A percentile compares a stretch with the other conserved stretches of the same genome.
phyloP scores from a whole-genome alignment of 1,140 invertebrate species.

The Sitobion miscanthi region DNA sequence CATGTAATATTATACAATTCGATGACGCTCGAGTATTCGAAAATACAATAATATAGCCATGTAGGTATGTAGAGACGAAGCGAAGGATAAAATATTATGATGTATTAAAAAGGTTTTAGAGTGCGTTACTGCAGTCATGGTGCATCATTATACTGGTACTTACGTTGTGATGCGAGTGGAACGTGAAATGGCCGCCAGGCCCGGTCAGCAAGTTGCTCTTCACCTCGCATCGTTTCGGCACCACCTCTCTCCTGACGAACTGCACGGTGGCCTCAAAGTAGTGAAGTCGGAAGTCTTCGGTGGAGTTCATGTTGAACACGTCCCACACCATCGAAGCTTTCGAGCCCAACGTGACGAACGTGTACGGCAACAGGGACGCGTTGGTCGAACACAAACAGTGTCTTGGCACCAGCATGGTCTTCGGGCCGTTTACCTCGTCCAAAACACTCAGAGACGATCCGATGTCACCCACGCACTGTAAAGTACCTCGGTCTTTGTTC shows the following conservation, averaged over 20 bases:
- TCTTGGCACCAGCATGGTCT: constrained; percentile 70
- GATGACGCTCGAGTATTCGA: background rate
- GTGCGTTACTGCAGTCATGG: background rate
- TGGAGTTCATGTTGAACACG: constrained; percentile 79
- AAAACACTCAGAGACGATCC: constrained; percentile 68
- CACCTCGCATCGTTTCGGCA: constrained; percentile 64
- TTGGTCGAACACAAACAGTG: constrained; percentile 76
- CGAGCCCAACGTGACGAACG: constrained; percentile 77
- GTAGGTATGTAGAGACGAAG: no score
- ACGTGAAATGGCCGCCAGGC: constrained; percentile 77
- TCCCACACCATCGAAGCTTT: constrained; percentile 82
- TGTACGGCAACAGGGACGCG: constrained; percentile 69
- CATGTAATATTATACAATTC: background rate
- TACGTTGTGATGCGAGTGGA: constrained; percentile 67
- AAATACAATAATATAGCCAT: no score
- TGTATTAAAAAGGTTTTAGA: background rate
- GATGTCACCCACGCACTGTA: constrained; percentile 72
- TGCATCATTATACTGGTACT: background rate
- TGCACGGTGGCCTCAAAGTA: constrained; percentile 85
- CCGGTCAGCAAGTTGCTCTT: constrained; percentile 70
- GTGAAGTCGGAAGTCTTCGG: constrained; percentile 82
- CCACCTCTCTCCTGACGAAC: constrained; percentile 75
- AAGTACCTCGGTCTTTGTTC: constrained; percentile 72
- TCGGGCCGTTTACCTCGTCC: constrained; percentile 74
- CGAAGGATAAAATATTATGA: no score